Conservation (phyloP, 2,888 invertebrate species). For the Agrotis exclamationis region DNA sequence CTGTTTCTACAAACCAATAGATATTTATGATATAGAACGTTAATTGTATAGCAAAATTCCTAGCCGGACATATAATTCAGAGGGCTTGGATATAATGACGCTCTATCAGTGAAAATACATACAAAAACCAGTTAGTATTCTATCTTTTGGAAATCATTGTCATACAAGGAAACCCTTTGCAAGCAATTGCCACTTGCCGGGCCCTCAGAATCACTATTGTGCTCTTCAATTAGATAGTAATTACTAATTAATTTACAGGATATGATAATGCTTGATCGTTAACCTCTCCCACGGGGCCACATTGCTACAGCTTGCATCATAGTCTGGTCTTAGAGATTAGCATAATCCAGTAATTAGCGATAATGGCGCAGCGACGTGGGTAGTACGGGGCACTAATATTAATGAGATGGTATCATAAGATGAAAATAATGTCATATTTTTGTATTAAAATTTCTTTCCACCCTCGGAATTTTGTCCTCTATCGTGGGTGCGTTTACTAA, state of each 20-base stretch:
- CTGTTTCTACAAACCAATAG: too few species aligned
- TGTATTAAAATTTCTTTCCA: too few species aligned
- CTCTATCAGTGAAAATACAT: background rate
- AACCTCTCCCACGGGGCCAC: conserved; percentile 4
- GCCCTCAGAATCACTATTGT: background rate
- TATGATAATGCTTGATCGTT: conserved; percentile 3
- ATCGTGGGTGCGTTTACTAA: too few species aligned
- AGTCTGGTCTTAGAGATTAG: conserved; percentile 38
- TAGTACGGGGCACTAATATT: conserved; percentile 7
- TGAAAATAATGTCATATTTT: too few species aligned
- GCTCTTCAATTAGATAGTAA: background rate
- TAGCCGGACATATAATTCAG: background rate
- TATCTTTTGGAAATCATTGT: background rate
- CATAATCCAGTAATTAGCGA: conserved; percentile 58
- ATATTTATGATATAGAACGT: too few species aligned
- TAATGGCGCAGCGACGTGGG: background rate
- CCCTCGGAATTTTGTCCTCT: too few species aligned
- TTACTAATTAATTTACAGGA: background rate
- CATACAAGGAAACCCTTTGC: background rate
- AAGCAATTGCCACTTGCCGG: background rate
- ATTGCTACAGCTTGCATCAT: conserved; percentile 13
- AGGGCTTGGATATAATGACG: background rate
- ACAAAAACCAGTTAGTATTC: background rate
- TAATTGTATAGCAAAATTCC: too few species aligned
- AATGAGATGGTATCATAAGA: conserved; percentile 1